Percentiles rank a stretch among this genome's conserved stretches.
phyloP scores from a whole-genome alignment of 2,797 vertebrate species.

The Paramormyrops hopkinsi region DNA sequence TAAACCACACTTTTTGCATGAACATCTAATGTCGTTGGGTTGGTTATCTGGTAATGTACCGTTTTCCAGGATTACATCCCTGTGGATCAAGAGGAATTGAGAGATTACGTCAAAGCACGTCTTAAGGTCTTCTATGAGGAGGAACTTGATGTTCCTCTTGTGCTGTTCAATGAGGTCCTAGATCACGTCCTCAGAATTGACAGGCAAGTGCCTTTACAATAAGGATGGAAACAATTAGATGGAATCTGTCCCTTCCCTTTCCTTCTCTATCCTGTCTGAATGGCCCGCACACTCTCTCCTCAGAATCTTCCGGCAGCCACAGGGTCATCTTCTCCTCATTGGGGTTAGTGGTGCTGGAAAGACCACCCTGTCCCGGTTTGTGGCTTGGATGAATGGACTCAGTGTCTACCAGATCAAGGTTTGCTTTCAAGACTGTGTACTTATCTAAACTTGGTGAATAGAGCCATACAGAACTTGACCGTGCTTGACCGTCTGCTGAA shows the following conservation, averaged over 20 bases:
- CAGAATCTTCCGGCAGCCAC: constrained; percentile 98
- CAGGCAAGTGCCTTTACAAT: constrained; percentile 57
- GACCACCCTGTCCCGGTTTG: constrained; percentile 92
- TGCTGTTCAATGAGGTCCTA: constrained; percentile 95
- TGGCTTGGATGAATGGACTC: constrained; percentile 98
- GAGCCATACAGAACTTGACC: background rate
- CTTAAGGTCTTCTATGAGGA: constrained; percentile 98
- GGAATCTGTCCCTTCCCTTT: background rate
- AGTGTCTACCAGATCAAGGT: constrained; percentile 99
- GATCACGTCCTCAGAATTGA: constrained; percentile 96
- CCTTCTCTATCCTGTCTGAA: background rate
- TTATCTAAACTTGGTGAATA: background rate
- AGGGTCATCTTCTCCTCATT: constrained; percentile 93
- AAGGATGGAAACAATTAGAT: background rate
- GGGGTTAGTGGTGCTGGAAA: constrained; percentile 97
- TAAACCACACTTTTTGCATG: background rate
- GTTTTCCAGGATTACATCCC: constrained; percentile 86
- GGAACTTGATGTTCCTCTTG: constrained; percentile 92
- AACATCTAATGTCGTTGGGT: background rate
- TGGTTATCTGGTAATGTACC: background rate
- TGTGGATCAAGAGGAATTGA: constrained; percentile 94
- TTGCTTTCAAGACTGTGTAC: constrained; percentile 6
- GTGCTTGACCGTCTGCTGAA: background rate
- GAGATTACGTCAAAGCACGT: constrained; percentile 96
- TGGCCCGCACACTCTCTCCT: constrained; percentile 19